Base-by-base conservation (phyloP, 2,113 vertebrate genomes). In the Dromaius novaehollandiae region DNA sequence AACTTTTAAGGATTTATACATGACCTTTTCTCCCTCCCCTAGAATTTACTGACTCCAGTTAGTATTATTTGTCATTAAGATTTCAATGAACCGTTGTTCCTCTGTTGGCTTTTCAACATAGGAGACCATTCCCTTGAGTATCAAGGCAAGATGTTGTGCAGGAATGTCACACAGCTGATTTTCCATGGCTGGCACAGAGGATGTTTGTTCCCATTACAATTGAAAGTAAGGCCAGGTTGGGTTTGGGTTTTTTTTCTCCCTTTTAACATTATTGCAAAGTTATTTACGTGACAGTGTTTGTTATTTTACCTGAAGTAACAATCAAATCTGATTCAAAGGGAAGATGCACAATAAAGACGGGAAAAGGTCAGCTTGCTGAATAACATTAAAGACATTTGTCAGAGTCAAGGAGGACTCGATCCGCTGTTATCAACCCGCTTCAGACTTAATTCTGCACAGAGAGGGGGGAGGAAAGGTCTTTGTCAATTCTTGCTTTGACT, bases 371-470 rank as follows among this genome's bases (percentile, higher is more conserved):
- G 89, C 97, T 93, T 95, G 94, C 96, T 97, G 96, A 97, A 96
- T 97, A 96, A 97, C 96, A 94, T 97, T 97, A 96, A 97, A 97
- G 96, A 96, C 96, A 97, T 97, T 97, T 97, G 97, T 97, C 97
- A 97, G 97, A 97, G 96, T 96, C 97, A 97, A 95, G 92, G 95
- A 95, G 95, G 95, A 92, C 97, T 96, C 86, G 93, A 96, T 97
- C 89, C 1, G 17, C 92, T 1, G 81, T 94, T 96, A 97, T 96
- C 97, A 97, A 96, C 93, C 95, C 60, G 90, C 86, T 95, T 97
- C 95, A 97, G 96, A 95, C 95, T 97, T 95, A 97, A 97, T 96
- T 97, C 93, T 91, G 77, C 69, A 79, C 93, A 93, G 69, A 89
- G 85, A 93, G 82, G 55, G 36, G 93, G 93, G 63, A 96, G 95